Conservation (phyloP, 2,797 vertebrate genomes). For the Mormyrops attenuatus region DNA sequence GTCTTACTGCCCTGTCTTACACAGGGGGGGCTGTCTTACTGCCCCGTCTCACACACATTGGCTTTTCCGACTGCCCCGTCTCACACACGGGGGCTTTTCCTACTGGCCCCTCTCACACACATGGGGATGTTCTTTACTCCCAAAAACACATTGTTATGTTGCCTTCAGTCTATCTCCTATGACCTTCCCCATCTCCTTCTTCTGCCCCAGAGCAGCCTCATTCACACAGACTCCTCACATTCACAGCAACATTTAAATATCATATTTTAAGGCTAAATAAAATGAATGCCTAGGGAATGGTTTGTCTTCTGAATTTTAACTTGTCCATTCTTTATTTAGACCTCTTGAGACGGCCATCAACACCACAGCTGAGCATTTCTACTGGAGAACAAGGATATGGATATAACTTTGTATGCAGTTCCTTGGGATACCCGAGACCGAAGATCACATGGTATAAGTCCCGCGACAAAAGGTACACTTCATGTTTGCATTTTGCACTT, state of each 20-base stretch:
- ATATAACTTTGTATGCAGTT: conserved; percentile 49
- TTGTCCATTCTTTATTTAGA: conserved; percentile 11
- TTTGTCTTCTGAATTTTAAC: neutral
- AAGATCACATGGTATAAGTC: conserved; percentile 56
- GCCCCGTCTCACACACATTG: neutral
- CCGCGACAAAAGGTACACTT: conserved; percentile 37
- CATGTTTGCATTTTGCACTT: conserved; percentile 8
- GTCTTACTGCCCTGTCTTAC: neutral
- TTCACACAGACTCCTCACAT: neutral
- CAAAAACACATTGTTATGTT: neutral
- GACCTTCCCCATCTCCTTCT: neutral
- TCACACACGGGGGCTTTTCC: neutral
- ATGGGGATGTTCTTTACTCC: neutral
- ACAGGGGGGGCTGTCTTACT: neutral
- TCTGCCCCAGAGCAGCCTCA: neutral
- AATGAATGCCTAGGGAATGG: neutral
- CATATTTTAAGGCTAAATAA: neutral
- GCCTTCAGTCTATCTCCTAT: neutral
- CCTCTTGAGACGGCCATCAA: conserved; percentile 46
- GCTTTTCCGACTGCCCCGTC: neutral
- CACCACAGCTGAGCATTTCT: conserved; percentile 33
- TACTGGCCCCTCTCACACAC: neutral
- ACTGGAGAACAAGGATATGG: accelerated
- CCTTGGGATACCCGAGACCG: conserved; percentile 64
- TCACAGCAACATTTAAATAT: neutral